phyloP scores from a whole-genome alignment of 2,888 invertebrate genomes.

The Eupithecia abbreviata region DNA sequence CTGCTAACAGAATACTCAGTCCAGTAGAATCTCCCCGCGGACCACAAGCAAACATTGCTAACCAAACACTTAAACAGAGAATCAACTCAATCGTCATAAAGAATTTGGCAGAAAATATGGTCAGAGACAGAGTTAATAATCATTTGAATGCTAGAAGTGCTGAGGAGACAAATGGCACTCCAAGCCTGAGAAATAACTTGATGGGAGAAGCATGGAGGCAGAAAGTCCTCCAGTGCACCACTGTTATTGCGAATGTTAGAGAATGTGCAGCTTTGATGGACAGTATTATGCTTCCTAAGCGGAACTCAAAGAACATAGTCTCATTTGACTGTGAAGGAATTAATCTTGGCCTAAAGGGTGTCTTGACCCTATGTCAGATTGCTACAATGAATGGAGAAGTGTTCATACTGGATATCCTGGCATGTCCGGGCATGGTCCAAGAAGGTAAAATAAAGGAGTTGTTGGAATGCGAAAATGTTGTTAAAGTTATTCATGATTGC shows the following conservation, averaged over 20 bases:
- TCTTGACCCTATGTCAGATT: constrained; percentile 93
- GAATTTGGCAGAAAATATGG: constrained; percentile 94
- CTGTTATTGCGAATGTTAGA: constrained; percentile 90
- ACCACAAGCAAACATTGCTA: constrained; percentile 82
- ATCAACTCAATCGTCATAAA: constrained; percentile 94
- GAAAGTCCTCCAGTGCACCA: constrained; percentile 91
- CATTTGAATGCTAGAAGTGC: constrained; percentile 75
- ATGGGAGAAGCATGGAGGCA: constrained; percentile 91
- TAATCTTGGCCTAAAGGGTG: constrained; percentile 94
- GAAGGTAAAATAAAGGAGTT: constrained; percentile 91
- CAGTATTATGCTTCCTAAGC: constrained; percentile 86
- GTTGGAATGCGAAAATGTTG: constrained; percentile 90
- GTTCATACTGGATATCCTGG: constrained; percentile 94
- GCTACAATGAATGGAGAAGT: constrained; percentile 92
- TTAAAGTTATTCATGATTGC: constrained; percentile 97
- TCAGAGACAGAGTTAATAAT: constrained; percentile 77
- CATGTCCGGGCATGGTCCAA: constrained; percentile 90
- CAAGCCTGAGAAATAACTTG: constrained; percentile 72
- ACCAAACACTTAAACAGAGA: constrained; percentile 93
- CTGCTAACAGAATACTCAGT: constrained; percentile 80
- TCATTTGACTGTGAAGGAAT: constrained; percentile 97
- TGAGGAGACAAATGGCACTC: constrained; percentile 75
- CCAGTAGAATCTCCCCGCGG: constrained; percentile 79
- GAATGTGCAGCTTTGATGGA: constrained; percentile 91
- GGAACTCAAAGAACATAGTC: constrained; percentile 85